Evolutionary conservation across 2,797 vertebrate genomes (phyloP).

Genomic region (Chelonia mydas): DNA sequence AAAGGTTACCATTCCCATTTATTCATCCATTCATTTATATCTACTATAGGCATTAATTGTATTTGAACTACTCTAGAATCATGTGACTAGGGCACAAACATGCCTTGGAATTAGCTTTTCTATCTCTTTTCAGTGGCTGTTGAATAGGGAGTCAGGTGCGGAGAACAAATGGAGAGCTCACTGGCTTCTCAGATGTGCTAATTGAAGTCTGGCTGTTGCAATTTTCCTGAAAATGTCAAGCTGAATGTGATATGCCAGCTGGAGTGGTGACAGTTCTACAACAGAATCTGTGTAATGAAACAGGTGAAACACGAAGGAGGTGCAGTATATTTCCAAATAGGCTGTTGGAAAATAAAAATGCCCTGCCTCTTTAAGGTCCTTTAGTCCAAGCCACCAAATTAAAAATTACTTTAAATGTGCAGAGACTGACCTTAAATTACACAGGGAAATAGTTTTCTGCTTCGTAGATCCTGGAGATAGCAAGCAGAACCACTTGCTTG

Average conservation of each 20-base stretch:
- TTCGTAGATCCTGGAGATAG: slow-evolving; percentile 1
- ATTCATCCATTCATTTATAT: background rate
- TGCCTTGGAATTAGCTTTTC: background rate
- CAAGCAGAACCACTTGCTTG: background rate
- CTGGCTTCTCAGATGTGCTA: background rate
- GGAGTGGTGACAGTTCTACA: background rate
- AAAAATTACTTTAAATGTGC: background rate
- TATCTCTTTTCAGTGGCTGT: background rate
- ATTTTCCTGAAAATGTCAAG: background rate
- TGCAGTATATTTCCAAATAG: background rate
- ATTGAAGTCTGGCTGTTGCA: background rate
- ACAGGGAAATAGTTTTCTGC: background rate
- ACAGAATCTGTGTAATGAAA: background rate
- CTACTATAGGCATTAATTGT: accelerated
- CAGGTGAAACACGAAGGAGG: background rate
- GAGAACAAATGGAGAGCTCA: background rate
- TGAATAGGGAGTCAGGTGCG: background rate
- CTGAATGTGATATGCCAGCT: background rate
- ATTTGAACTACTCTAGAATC: background rate
- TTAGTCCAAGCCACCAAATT: background rate
- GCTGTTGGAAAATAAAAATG: background rate
- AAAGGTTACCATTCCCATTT: background rate
- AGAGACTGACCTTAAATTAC: slow-evolving; percentile 9
- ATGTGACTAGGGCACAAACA: background rate
- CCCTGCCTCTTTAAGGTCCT: background rate